A percentile compares a stretch with the other conserved stretches of the same genome.
phyloP scores from a whole-genome alignment of 2,113 vertebrate species.

The Pyxicephalus adspersus region DNA sequence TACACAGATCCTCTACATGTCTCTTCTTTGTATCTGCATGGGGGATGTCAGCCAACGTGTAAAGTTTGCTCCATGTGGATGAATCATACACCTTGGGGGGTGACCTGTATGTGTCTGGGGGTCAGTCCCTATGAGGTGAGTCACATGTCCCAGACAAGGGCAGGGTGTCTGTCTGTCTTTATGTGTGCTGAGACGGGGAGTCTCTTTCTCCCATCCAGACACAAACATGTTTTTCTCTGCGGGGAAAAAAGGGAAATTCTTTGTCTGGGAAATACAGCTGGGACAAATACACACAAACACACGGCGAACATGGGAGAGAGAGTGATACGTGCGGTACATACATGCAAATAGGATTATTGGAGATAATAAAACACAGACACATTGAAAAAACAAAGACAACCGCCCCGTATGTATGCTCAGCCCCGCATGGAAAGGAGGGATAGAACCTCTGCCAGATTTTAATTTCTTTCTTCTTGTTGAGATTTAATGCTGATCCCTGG shows the following conservation, averaged over 20 bases:
- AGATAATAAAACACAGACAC: too few relatives aligned
- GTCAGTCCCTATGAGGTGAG: conserved; percentile 50
- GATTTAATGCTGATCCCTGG: too few relatives aligned
- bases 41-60: background rate
- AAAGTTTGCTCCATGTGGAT: background rate
- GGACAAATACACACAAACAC: background rate
- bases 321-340: too few relatives aligned
- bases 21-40: background rate
- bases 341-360: too few relatives aligned
- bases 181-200: conserved; percentile 13
- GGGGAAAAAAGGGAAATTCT: conserved; percentile 50
- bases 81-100: conserved; percentile 52
- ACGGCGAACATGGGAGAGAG: too few relatives aligned
- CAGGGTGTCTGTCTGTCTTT: conserved; percentile 50
- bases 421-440: too few relatives aligned
- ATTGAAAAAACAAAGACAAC: too few relatives aligned
- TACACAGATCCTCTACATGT: too few relatives aligned
- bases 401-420: too few relatives aligned
- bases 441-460: too few relatives aligned
- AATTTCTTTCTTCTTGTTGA: too few relatives aligned
- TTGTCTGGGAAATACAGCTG: conserved; percentile 49
- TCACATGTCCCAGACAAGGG: conserved; percentile 51
- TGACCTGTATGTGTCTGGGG: conserved; percentile 52
- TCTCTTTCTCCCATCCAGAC: conserved; percentile 28
- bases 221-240: conserved; percentile 49